phyloP scores from a whole-genome alignment of 2,113 vertebrate genomes.

The Phalacrocorax pelagicus region DNA sequence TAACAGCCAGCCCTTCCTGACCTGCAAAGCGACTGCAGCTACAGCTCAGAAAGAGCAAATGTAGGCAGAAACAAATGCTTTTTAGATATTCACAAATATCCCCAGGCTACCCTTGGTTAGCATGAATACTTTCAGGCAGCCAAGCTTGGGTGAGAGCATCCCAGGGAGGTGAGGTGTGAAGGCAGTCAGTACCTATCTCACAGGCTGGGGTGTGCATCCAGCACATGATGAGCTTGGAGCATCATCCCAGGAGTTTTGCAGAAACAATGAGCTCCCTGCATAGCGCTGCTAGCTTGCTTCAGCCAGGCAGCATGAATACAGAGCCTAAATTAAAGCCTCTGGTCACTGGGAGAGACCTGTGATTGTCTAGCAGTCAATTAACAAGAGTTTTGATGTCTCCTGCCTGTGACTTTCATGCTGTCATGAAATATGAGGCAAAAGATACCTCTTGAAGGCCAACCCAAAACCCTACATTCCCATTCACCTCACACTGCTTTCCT shows the following conservation, averaged over 20 bases:
- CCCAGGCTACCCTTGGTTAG: neutral
- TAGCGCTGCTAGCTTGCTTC: neutral
- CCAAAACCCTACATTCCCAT: neutral
- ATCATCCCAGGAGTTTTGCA: neutral
- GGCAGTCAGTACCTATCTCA: neutral
- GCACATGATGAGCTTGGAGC: accelerated
- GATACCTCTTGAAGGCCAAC: neutral
- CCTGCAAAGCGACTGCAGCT: neutral
- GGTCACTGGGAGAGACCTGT: neutral
- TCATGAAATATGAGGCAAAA: neutral
- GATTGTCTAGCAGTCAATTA: neutral
- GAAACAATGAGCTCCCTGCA: neutral
- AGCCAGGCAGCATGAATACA: neutral
- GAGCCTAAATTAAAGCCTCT: neutral
- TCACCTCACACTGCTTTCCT: neutral
- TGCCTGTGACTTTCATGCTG: neutral
- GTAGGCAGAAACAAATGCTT: neutral
- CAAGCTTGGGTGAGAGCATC: neutral
- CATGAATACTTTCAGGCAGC: neutral
- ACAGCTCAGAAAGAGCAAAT: neutral
- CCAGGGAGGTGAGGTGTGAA: neutral
- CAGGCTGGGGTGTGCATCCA: neutral
- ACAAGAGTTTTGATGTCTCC: neutral
- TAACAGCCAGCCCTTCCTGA: neutral
- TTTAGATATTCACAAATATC: neutral